phyloP scores from a whole-genome alignment of 2,113 vertebrate species.

The Suricata suricatta region DNA sequence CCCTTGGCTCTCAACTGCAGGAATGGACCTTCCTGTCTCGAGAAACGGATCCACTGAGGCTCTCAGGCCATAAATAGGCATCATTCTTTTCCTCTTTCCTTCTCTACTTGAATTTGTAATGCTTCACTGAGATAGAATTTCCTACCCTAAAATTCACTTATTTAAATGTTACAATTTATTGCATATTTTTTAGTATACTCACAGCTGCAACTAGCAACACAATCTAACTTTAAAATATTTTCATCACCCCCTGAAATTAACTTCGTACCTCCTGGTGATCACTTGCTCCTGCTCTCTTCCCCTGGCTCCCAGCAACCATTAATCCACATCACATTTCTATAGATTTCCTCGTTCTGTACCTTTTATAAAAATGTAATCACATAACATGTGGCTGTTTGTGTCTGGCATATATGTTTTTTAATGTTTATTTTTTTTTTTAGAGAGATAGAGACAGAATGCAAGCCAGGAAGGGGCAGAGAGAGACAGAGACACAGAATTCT shows the following conservation, averaged over 20 bases:
- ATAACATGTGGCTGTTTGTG: neutral
- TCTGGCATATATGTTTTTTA: neutral
- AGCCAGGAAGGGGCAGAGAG: too few species aligned
- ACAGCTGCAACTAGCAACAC: neutral
- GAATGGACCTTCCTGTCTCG: neutral
- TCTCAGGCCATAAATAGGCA: neutral
- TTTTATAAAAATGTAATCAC: neutral
- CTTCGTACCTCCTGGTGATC: too few species aligned
- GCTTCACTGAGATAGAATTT: neutral
- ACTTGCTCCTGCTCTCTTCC: neutral
- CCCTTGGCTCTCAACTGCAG: neutral
- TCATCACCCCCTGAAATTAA: neutral
- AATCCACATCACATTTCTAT: neutral
- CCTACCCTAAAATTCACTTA: neutral
- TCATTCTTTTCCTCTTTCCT: neutral
- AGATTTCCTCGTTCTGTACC: neutral
- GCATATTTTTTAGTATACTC: neutral
- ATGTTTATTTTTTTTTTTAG: too few species aligned
- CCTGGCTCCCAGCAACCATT: accelerated
- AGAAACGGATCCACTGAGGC: neutral
- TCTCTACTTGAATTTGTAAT: neutral
- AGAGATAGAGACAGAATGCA: too few species aligned
- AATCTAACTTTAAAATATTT: neutral
- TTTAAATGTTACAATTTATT: neutral
- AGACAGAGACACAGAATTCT: too few species aligned